These are phyloP conservation scores for Mixornis gularis DNA, from an alignment of 2,113 vertebrate genomes.

Conservation along the genomic window DNA sequence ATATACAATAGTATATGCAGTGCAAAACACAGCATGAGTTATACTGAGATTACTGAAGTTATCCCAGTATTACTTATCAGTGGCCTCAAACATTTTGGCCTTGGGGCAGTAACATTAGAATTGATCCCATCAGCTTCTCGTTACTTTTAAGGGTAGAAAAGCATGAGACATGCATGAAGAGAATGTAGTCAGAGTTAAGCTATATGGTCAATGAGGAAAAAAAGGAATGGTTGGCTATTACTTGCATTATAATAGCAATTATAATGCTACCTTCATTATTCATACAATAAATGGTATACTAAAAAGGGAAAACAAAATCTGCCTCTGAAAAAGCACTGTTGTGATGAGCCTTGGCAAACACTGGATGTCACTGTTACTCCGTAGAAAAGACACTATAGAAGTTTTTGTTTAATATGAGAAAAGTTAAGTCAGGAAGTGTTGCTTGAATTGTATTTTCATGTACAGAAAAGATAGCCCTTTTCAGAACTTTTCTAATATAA, in stretches of 20 bases:
- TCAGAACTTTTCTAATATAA: neutral
- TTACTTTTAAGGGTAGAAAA: neutral
- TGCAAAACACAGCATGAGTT: neutral
- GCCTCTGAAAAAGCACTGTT: neutral
- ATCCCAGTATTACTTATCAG: neutral
- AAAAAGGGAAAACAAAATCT: neutral
- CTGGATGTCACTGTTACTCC: constrained; percentile 51
- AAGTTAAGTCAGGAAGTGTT: neutral
- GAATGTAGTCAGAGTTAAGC: neutral
- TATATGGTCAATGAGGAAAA: neutral
- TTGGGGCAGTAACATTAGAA: neutral
- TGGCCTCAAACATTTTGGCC: neutral
- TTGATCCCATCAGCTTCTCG: neutral
- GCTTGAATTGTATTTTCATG: neutral
- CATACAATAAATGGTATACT: neutral
- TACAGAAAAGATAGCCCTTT: neutral
- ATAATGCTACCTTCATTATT: neutral
- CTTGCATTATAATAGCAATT: neutral
- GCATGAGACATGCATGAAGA: neutral
- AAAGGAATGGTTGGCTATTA: neutral
- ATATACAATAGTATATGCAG: neutral
- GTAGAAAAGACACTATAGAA: neutral
- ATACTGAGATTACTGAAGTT: neutral
- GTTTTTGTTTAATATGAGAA: neutral
- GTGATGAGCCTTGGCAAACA: constrained; percentile 1